Evolutionary conservation across 2,113 vertebrate genomes (phyloP), one percentile per base, ranked within the genome.

Genomic region (Pipra filicauda): DNA sequence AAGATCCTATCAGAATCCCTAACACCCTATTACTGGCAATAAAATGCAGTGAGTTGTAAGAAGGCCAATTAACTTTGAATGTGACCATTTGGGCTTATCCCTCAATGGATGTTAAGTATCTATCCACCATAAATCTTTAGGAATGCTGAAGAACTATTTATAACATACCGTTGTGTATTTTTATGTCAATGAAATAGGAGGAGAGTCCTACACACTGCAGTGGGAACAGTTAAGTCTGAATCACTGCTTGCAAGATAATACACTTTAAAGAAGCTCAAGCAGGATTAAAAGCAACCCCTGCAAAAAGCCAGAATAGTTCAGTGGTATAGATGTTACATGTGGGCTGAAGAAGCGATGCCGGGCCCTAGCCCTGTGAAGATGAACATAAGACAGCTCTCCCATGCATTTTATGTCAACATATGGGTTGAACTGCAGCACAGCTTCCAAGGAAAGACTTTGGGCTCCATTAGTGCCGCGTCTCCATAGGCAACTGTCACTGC

Each of bases 151-250:
- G 74, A 95, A 55, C 92, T 97, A 96, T 96, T 97, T 97, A 91
- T 96, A 97, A 96, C 66, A 43, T 59, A n/a, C 80, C 89, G 88
- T 73, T 80, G 93, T 93, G 74, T 97, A 96, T 96, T 95, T 96
- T 97, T 97, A 93, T 95, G 95, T 96, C 95, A 95, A 96, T 96
- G 97, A 96, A 97, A 95, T 89, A 95, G 92, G 84, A 97, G 95
- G 87, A 96, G 92, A 96, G 89, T 94, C 91, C 95, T 96, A 95
- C 93, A 93, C 92, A 96, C 96, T 95, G 92, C 94, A 92, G 91
- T 93, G 82, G 95, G 95, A 94, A 96, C 88, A 87, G 91, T 92
- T 94, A 93, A 85, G 79, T 88, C 95, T 96, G 93, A 97, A 96
- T 96, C 96, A 97, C 83, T 66, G 91, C 94, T 78, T 94, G 88